Evolutionary conservation across 2,113 vertebrate species (phyloP), one percentile per base, ranked within the genome.

Genomic region (Rousettus leschenaultii): DNA sequence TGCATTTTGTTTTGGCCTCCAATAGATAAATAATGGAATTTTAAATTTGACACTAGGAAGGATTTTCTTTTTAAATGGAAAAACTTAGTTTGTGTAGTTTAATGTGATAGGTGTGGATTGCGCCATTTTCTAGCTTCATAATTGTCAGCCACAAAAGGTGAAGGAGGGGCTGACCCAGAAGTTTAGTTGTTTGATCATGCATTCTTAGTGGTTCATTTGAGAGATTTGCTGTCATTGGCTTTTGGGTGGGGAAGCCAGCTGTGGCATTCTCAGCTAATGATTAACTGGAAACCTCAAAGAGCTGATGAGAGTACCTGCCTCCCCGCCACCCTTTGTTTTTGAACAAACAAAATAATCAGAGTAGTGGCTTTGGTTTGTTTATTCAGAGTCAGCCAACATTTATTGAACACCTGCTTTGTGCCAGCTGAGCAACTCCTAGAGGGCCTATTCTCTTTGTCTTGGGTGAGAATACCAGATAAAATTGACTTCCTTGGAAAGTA

Each of bases 41-140:
- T 97, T 55, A 80, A 86, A 51, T 74, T 92, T 95, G 85, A 73
- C 55, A 78, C 30, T 82, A 90, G 70, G 65, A 70, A 80, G 35
- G 91, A 66, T 89, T 61, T 95, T 71, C 61, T 79, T 71, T 40
- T 80, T 45, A 74, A 92, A 59, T 94, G 75, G 38, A 43, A 83
- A 85, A 71, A 68, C 12, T 55, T 57, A 83, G 59, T 96, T 95
- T 95, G 59, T 63, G 59, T 13, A 48, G 30, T 90, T 95, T 71
- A 87, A 7, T 40, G 33, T 33, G 71, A 26, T 59, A 91, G 51
- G 3, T 80, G 75, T 84, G 61, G 57, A 43, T 33, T 77, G 48
- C 89, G 59, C 16, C 75, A 70, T 89, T 93, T 75, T 51, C 57
- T 57, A 40, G 51, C 53, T 74, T n/a, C 24, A 38, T 51, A 57